Conservation (phyloP, 2,113 vertebrate genomes). For the Clarias gariepinus region DNA sequence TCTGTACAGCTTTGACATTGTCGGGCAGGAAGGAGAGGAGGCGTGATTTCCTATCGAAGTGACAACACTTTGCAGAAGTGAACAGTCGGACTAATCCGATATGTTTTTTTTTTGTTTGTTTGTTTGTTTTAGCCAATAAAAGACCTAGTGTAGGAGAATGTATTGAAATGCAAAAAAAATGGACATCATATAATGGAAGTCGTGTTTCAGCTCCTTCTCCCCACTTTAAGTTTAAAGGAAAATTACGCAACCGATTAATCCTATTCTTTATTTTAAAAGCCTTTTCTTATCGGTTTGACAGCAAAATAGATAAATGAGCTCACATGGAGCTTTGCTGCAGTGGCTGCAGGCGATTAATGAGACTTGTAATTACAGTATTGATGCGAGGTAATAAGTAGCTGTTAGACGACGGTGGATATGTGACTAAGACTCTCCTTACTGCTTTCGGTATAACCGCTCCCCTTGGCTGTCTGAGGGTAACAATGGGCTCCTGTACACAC, state of each 20-base stretch:
- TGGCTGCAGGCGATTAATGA: slow-evolving; percentile 54
- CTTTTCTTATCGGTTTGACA: slow-evolving; percentile 55
- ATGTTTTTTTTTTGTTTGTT: background rate
- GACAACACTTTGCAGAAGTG: background rate
- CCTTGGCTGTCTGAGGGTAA: slow-evolving; percentile 40
- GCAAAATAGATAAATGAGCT: slow-evolving; percentile 55
- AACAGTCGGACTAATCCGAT: no score
- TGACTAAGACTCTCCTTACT: slow-evolving; percentile 43
- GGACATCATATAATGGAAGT: background rate
- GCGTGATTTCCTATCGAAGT: background rate
- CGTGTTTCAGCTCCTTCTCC: background rate
- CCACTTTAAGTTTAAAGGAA: slow-evolving; percentile 20
- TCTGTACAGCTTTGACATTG: slow-evolving; percentile 17
- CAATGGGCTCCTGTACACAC: slow-evolving; percentile 53
- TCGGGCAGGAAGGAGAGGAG: background rate
- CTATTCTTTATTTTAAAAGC: slow-evolving; percentile 53
- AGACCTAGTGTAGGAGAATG: background rate
- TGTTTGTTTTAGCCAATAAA: background rate
- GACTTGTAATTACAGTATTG: slow-evolving; percentile 65
- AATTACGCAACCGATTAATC: slow-evolving; percentile 57
- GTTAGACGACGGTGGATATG: slow-evolving; percentile 53
- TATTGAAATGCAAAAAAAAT: background rate
- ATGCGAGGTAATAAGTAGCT: slow-evolving; percentile 58
- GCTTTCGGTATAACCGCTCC: slow-evolving; percentile 22
- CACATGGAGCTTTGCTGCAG: slow-evolving; percentile 41